Percentiles rank a stretch among this genome's conserved stretches.
Evolutionary conservation across 2,113 vertebrate species (phyloP).

Genomic region (Hoplias malabaricus): DNA sequence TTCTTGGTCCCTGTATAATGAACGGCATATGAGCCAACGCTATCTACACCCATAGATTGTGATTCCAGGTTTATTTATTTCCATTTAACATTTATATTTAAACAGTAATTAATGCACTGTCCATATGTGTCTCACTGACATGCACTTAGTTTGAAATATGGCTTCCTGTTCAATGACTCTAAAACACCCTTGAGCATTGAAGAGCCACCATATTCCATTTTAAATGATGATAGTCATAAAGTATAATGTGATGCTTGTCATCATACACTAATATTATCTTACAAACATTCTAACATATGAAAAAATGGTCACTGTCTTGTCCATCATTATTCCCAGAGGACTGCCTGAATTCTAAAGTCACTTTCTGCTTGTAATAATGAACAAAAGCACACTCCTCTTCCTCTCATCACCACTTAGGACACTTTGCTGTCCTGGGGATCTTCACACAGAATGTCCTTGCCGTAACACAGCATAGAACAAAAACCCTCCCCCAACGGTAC

Average conservation of each 20-base stretch:
- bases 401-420: conserved; percentile 49
- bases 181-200: background rate
- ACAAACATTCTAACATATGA: background rate
- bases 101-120: too few species aligned
- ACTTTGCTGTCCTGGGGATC: conserved; percentile 32
- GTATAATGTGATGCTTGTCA: background rate
- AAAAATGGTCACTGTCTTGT: background rate
- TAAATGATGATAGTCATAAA: background rate
- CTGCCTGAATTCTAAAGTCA: background rate
- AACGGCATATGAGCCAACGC: background rate
- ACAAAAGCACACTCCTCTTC: conserved; percentile 5
- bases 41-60: too few species aligned
- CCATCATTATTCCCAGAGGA: background rate
- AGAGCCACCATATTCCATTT: too few species aligned
- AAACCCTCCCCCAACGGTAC: background rate
- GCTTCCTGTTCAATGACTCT: background rate
- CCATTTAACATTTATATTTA: too few species aligned
- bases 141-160: too few species aligned
- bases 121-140: too few species aligned
- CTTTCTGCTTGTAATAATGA: background rate
- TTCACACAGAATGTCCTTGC: conserved; percentile 39
- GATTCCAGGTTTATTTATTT: too few species aligned
- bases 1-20: background rate
- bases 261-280: background rate
- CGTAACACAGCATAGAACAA: background rate